Evolutionary conservation across 2,113 vertebrate genomes (phyloP).

Genomic region (Nannobrachium achirus): DNA sequence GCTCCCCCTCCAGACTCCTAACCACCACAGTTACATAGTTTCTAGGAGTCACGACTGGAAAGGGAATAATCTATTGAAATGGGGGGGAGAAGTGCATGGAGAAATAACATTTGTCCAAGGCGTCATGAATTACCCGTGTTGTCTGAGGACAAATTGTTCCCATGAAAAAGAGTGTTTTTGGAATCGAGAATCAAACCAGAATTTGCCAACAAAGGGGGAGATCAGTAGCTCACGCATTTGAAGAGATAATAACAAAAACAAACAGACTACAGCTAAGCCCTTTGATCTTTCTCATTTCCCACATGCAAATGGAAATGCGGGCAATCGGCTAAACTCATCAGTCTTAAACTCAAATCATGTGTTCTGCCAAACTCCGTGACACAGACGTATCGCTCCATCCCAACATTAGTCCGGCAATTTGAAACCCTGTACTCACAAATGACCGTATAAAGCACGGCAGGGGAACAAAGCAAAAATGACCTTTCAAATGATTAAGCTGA

Average conservation of each 20-base stretch:
- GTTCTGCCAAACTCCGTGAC: conserved; percentile 63
- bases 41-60: conserved; percentile 39
- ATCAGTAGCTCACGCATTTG: conserved; percentile 37
- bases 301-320: conserved; percentile 55
- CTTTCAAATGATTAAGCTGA: conserved; percentile 78
- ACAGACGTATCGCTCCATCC: conserved; percentile 41
- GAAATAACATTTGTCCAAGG: conserved; percentile 13
- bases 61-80: conserved; percentile 29
- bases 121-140: conserved; percentile 29
- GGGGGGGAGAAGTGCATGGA: background rate
- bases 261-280: conserved; percentile 50
- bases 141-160: conserved; percentile 42
- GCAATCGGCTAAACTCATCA: conserved; percentile 57
- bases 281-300: conserved; percentile 53
- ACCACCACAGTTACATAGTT: conserved; percentile 46
- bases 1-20: background rate
- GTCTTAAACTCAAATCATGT: conserved; percentile 55
- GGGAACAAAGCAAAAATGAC: conserved; percentile 75
- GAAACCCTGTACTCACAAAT: conserved; percentile 66
- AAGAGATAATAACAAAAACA: conserved; percentile 56
- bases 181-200: conserved; percentile 38
- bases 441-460: conserved; percentile 60
- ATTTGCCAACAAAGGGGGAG: conserved; percentile 51
- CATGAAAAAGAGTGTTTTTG: conserved; percentile 40
- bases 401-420: conserved; percentile 69